Evolutionary conservation across 2,888 invertebrate species (phyloP).

Genomic region (Alentia gelatinosa): DNA sequence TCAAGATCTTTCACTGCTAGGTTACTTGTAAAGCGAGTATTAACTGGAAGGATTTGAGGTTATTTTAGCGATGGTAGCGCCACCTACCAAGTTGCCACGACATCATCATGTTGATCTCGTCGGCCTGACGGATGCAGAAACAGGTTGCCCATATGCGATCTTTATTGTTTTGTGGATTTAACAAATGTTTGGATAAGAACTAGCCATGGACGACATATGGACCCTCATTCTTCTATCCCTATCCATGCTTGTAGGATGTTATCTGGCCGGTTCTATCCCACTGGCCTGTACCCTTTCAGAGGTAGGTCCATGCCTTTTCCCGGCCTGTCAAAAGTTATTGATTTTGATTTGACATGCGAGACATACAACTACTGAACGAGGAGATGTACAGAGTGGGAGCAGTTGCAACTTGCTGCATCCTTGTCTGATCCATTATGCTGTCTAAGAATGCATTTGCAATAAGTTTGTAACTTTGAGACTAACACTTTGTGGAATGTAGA

Average conservation of each 20-base stretch:
- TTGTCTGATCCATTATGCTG: too few species aligned
- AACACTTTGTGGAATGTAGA: too few species aligned
- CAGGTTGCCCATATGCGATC: neutral
- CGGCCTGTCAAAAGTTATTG: too few species aligned
- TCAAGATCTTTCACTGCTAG: too few species aligned
- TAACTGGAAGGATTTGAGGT: too few species aligned
- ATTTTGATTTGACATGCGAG: neutral
- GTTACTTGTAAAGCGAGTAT: too few species aligned
- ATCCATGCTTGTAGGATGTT: slow-evolving; percentile 98
- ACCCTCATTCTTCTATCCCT: slow-evolving; percentile 90
- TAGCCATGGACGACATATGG: slow-evolving; percentile 77
- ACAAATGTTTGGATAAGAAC: neutral
- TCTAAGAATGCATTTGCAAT: too few species aligned
- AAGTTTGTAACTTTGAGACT: too few species aligned
- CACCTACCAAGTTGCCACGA: slow-evolving; percentile 37
- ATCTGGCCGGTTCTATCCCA: slow-evolving; percentile 96
- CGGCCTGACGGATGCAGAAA: neutral
- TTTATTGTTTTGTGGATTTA: neutral
- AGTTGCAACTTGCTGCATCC: too few species aligned
- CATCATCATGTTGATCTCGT: slow-evolving; percentile 5
- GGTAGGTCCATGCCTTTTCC: slow-evolving; percentile 84
- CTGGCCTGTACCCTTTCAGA: slow-evolving; percentile 96
- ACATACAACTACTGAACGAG: neutral
- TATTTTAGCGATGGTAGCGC: neutral
- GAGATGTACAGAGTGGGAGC: too few species aligned